A percentile compares a stretch with the other conserved stretches of the same genome.
phyloP scores from a whole-genome alignment of 2,113 vertebrate species.

The Notothenia rossii region DNA sequence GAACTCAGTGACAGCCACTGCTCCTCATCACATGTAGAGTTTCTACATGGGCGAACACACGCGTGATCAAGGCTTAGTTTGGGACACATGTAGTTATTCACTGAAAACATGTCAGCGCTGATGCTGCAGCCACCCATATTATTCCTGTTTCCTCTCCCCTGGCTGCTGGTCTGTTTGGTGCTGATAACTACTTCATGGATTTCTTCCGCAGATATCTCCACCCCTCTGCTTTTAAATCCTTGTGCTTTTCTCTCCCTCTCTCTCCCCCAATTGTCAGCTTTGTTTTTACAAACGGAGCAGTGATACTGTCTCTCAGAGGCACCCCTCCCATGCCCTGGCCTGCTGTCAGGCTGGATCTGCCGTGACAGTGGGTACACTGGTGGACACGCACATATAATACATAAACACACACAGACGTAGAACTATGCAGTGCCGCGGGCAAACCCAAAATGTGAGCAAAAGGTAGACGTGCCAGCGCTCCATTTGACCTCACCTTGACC shows the following conservation, averaged over 20 bases:
- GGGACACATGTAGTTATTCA: constrained; percentile 10
- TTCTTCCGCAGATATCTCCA: constrained; percentile 44
- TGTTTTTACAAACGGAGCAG: constrained; percentile 69
- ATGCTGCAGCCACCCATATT: constrained; percentile 25
- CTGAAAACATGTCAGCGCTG: neutral
- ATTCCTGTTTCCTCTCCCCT: constrained; percentile 37
- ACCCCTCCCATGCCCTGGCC: constrained; percentile 35
- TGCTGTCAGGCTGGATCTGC: constrained; percentile 66
- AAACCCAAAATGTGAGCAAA: constrained; percentile 22
- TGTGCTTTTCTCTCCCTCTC: constrained; percentile 6
- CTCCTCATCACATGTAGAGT: neutral
- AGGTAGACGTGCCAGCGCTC: constrained; percentile 1
- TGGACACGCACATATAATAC: constrained; percentile 22
- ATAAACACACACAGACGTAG: constrained; percentile 5
- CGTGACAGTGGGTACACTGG: constrained; percentile 43
- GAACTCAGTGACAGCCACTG: constrained; percentile 22
- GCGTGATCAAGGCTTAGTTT: constrained; percentile 10
- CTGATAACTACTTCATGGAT: constrained; percentile 65
- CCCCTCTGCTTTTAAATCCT: constrained; percentile 51
- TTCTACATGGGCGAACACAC: constrained; percentile 23
- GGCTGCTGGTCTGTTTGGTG: constrained; percentile 46
- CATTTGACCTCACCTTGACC: constrained; percentile 65
- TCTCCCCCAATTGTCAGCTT: constrained; percentile 65
- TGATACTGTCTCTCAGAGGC: constrained; percentile 69
- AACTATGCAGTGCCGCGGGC: neutral